Percentiles rank a stretch among this genome's conserved stretches.
phyloP scores from a whole-genome alignment of 2,797 vertebrate genomes.

The Notolepis coatsorum region DNA sequence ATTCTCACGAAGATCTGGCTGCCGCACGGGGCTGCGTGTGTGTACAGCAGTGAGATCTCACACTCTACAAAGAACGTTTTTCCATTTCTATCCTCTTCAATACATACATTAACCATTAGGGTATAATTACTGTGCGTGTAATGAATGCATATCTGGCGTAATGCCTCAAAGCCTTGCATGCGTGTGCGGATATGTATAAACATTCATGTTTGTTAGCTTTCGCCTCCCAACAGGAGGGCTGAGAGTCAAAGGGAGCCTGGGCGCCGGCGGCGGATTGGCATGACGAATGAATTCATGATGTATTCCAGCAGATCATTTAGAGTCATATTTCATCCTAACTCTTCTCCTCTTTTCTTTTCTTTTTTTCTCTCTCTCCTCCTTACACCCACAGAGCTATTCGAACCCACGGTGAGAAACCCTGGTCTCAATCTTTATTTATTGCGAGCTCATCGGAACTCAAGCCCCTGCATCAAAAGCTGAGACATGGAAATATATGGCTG shows the following conservation, averaged over 20 bases:
- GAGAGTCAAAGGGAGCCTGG: background rate
- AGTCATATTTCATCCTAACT: background rate
- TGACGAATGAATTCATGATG: background rate
- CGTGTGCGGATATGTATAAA: background rate
- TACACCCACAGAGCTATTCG: background rate
- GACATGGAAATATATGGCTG: constrained; percentile 15
- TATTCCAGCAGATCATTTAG: background rate
- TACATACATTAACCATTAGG: no score
- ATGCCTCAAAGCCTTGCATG: no score
- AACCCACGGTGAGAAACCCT: background rate
- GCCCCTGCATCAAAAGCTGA: constrained; percentile 4
- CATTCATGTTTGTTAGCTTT: background rate
- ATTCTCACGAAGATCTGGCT: no score
- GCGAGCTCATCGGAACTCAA: constrained; percentile 13
- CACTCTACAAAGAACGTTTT: no score
- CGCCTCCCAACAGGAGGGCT: background rate
- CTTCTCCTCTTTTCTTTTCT: no score
- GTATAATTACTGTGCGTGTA: no score
- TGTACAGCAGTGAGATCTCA: no score
- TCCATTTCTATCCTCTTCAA: no score
- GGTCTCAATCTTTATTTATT: constrained; percentile 8
- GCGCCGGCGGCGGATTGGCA: background rate
- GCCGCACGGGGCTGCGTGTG: no score
- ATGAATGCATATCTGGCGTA: no score
- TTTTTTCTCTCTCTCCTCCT: background rate